phyloP scores from a whole-genome alignment of 1,140 invertebrate species.

The Pararge aegeria region DNA sequence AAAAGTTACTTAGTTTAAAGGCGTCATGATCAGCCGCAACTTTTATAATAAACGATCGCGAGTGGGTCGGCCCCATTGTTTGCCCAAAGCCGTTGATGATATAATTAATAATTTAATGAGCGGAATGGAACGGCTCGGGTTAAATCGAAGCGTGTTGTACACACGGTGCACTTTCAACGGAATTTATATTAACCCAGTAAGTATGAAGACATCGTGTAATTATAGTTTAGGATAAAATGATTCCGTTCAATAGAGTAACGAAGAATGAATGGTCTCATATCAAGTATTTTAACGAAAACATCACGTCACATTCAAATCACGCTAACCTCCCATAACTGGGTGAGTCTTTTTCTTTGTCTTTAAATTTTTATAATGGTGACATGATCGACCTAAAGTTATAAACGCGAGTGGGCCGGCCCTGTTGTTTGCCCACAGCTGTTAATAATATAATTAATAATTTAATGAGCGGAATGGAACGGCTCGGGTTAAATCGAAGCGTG shows the following conservation, averaged over 20 bases:
- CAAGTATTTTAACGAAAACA: too few species aligned
- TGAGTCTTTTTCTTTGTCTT: too few species aligned
- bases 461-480: conserved; percentile 17
- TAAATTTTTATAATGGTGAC: too few species aligned
- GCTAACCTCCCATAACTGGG: too few species aligned
- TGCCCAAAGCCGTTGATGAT: conserved; percentile 19
- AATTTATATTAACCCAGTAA: conserved; percentile 27
- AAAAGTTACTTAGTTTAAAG: too few species aligned
- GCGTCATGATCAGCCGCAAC: conserved; percentile 21
- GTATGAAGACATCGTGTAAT: conserved; percentile 14
- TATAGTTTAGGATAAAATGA: background rate
- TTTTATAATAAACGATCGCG: conserved; percentile 27
- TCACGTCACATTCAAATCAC: too few species aligned
- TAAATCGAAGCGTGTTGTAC: conserved; percentile 14
- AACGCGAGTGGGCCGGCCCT: conserved; percentile 15
- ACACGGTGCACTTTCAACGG: conserved; percentile 11
- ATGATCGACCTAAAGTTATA: conserved; percentile 23
- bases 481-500: conserved; percentile 16
- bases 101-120: conserved; percentile 25
- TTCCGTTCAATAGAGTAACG: too few species aligned
- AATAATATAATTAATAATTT: conserved; percentile 28
- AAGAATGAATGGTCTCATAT: too few species aligned
- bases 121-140: conserved; percentile 16
- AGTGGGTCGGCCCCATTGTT: conserved; percentile 21
- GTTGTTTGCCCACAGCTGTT: conserved; percentile 19